phyloP scores from a whole-genome alignment of 2,888 invertebrate species.

The Pammene aurita region DNA sequence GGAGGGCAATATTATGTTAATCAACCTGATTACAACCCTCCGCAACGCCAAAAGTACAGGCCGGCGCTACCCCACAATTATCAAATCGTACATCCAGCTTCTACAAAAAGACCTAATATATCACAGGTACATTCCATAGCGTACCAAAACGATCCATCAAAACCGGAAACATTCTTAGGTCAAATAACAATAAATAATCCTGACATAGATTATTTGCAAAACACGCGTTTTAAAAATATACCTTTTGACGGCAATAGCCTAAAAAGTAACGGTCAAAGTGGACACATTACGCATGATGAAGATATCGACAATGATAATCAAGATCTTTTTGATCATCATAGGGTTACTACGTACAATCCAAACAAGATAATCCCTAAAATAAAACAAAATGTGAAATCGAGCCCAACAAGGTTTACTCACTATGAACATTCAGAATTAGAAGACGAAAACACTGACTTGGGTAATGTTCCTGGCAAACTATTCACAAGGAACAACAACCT shows the following conservation, averaged over 20 bases:
- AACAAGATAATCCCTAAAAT: constrained; percentile 67
- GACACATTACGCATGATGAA: constrained; percentile 71
- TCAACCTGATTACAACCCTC: constrained; percentile 71
- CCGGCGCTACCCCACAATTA: constrained; percentile 74
- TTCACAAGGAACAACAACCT: constrained; percentile 53
- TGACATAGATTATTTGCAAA: constrained; percentile 77
- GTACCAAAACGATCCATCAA: constrained; percentile 83
- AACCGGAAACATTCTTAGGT: constrained; percentile 85
- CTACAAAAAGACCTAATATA: constrained; percentile 82
- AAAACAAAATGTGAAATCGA: constrained; percentile 70
- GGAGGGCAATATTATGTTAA: constrained; percentile 75
- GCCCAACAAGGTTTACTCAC: constrained; percentile 60
- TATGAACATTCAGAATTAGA: constrained; percentile 55
- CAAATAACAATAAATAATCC: constrained; percentile 85
- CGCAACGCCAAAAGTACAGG: constrained; percentile 71
- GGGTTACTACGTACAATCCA: constrained; percentile 78
- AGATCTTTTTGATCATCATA: constrained; percentile 73
- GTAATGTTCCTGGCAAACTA: constrained; percentile 53
- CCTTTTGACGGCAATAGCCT: constrained; percentile 79
- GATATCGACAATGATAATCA: constrained; percentile 72
- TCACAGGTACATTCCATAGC: constrained; percentile 83
- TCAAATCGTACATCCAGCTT: constrained; percentile 75
- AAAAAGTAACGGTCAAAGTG: constrained; percentile 73
- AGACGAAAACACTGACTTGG: constrained; percentile 55
- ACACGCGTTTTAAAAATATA: constrained; percentile 74